phyloP scores from a whole-genome alignment of 1,140 invertebrate species.

The Melipona quadrifasciata region DNA sequence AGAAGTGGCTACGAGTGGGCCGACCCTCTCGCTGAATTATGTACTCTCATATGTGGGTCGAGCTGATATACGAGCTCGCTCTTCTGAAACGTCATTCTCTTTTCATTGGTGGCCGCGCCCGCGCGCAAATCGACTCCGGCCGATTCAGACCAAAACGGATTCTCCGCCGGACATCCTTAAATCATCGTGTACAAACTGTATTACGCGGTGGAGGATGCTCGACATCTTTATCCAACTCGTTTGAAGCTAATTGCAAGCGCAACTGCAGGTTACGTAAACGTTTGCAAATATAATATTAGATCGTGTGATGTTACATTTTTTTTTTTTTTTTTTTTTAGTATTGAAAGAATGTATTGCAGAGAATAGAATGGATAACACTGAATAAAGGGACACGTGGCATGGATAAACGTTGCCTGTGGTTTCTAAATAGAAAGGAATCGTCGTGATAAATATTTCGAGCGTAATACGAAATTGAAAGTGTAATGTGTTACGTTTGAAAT shows the following conservation, averaged over 20 bases:
- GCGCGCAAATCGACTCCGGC: neutral
- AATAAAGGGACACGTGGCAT: too few species aligned
- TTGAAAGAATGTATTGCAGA: too few species aligned
- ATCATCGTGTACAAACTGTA: conserved; percentile 11
- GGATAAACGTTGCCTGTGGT: too few species aligned
- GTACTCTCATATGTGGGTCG: conserved; percentile 49
- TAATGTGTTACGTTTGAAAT: too few species aligned
- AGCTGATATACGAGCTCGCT: conserved; percentile 40
- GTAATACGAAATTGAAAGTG: too few species aligned
- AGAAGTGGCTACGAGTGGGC: conserved; percentile 30
- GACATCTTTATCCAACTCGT: neutral
- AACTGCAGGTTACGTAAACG: neutral
- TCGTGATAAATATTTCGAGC: too few species aligned
- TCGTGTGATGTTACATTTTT: too few species aligned
- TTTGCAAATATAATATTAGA: too few species aligned
- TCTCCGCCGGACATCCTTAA: neutral
- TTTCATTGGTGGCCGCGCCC: conserved; percentile 9
- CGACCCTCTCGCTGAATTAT: conserved; percentile 42
- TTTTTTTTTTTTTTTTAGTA: too few species aligned
- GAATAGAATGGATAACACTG: too few species aligned
- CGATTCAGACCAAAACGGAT: conserved; percentile 15
- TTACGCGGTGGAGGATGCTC: neutral
- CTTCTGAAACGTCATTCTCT: conserved; percentile 39
- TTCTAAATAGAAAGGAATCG: too few species aligned
- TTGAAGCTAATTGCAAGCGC: neutral